Base-by-base conservation (phyloP, 1,140 invertebrate genomes). In the Heliconius eleuchia region DNA sequence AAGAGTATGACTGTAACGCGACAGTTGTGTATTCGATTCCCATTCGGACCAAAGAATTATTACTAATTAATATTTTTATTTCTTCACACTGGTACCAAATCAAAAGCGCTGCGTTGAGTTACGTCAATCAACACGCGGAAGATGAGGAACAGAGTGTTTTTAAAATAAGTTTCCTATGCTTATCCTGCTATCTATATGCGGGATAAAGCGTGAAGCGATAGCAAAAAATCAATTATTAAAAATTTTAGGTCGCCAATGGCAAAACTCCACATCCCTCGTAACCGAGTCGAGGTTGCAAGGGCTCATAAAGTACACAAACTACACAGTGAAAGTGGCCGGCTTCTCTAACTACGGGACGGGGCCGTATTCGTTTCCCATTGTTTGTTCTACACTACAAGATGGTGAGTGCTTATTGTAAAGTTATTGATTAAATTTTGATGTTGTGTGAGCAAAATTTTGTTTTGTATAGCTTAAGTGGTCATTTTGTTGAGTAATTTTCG, bases 261-360 rank as follows among this genome's bases (percentile, higher is more conserved):
- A 89, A 23, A 95, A 95, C 79, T 83, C 91, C 0, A 92, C 92
- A 7, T 92, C 93, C 1, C 87, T 92, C 39, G 92, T 96, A 80
- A 95, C 96, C 18, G 96, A 97, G 83, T 96, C 97, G 3, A 96
- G 97, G 83, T 88, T 98, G 55, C 97, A 97, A 89, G 96, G 96
- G 0, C 87, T 98, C 42, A 95, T 96, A 55, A 97, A 97, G 85
- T 97, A 96, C 83, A 96, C 96, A n/a, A 98, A 97, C 94, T 99
- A 98, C 90, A 98, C 97, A 13, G 96, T 99, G 52, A 96, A 97
- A 88, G 97, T 98, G 0, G 94, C 98, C 77, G 98, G 98, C 16
- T 98, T 97, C 87, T 98, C 98, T 1, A 96, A 96, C 79, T 97
- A 97, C 34, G 98, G 98, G 0, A 97, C 98, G 84, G 98, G 98